Conservation (phyloP, 2,797 vertebrate genomes). For the Melanotaenia pygmaea region DNA sequence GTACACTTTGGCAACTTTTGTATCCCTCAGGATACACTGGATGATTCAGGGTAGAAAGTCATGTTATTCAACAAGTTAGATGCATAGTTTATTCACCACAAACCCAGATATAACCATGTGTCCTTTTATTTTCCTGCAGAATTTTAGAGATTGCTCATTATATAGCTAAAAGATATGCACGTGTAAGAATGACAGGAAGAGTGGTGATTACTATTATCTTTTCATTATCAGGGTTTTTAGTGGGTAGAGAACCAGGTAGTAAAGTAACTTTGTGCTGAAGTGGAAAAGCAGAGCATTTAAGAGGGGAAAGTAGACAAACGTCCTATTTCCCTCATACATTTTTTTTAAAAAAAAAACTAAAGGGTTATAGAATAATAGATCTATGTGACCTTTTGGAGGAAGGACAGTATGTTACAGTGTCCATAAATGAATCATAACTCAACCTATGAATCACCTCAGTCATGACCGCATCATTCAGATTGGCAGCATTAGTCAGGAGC, state of each 20-base stretch:
- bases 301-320: too few species aligned
- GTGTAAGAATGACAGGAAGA: background rate
- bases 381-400: background rate
- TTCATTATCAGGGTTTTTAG: background rate
- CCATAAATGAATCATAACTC: constrained; percentile 20
- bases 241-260: background rate
- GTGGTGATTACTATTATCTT: background rate
- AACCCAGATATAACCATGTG: background rate
- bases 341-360: background rate
- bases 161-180: background rate
- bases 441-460: constrained; percentile 1
- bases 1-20: background rate
- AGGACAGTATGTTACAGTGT: background rate
- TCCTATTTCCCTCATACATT: background rate
- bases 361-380: background rate
- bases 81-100: background rate
- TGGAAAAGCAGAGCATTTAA: background rate
- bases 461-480: constrained; percentile 15
- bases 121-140: background rate
- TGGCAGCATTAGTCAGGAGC: constrained; percentile 9
- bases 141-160: background rate
- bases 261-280: background rate
- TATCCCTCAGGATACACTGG: background rate
- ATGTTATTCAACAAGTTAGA: background rate
- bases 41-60: background rate